Base-by-base conservation (phyloP, 2,888 invertebrate genomes). In the Caenorhabditis wallacei region DNA sequence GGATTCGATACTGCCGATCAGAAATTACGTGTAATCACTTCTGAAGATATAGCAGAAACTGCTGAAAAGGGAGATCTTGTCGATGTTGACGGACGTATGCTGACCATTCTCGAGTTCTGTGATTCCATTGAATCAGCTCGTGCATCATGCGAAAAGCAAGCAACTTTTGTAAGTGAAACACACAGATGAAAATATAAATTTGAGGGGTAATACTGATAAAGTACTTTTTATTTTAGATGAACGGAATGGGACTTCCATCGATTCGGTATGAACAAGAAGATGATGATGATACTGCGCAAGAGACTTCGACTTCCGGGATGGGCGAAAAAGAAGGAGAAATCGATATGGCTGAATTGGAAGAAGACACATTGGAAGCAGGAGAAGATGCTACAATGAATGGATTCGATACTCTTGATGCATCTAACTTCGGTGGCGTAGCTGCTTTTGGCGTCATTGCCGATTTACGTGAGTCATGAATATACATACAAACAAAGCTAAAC, bases 101-200 rank as follows among this genome's bases (percentile, higher is more conserved):
- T 83, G 63, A 85, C 85, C 7, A 64, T 85, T 48, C 61, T 83
- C 51, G 68, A 83, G 40, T 63, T 85, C 40, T 85, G 82, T 57
- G 74, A 76, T 10, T 74, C 82, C 10, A 48, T 78, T 24, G 83
- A 85, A 16, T 75, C 70, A 46, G 85, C 85, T 35, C 64, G 69
- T 13, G 63, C 37, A 7, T 59, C 79, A 26, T 83, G 83, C 59
- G 80, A 83, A 53, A 40, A 72, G 30, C 74, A 78, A 30, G 80
- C 64, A 56, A 75, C 13, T 35, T 63, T 61, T 68, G 76, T 76
- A 61, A 76, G 76, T 53, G 61, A 68, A 48, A 40, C 48, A 46
- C 24, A 26, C 54, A 30, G n/a, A 18, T n/a, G 24, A 35, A 48
- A 13, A 13, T 22, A 18, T 48, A 40, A 54, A 72, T 4, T 5